These are phyloP conservation scores for Polydrusus tereticollis DNA, from an alignment of 2,888 invertebrate species.

Conservation along the genomic window DNA sequence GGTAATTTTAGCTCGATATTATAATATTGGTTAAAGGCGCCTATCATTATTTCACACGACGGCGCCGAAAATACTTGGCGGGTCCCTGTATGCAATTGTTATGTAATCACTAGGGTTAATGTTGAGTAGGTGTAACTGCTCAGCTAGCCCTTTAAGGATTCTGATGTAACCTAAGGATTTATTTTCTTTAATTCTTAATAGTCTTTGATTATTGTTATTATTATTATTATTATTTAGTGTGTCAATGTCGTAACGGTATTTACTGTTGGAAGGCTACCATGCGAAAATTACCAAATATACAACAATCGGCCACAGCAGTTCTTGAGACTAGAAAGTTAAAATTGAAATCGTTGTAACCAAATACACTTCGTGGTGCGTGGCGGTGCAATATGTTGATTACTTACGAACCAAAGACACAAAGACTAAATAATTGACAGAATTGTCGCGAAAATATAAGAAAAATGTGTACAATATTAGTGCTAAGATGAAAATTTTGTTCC, in stretches of 20 bases:
- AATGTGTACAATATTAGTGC: constrained; percentile 17
- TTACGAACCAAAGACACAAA: constrained; percentile 13
- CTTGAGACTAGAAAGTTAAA: constrained; percentile 46
- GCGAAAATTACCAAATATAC: constrained; percentile 10
- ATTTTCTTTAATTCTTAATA: too few species aligned
- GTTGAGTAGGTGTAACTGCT: background rate
- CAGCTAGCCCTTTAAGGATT: too few species aligned
- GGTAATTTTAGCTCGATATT: too few species aligned
- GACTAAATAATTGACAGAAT: constrained; percentile 4
- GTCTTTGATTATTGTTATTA: too few species aligned
- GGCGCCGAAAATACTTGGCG: too few species aligned
- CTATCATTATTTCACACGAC: too few species aligned
- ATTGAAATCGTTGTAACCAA: constrained; percentile 34
- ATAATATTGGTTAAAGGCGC: too few species aligned
- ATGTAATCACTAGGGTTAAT: background rate
- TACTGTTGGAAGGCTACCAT: background rate
- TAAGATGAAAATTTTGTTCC: constrained; percentile 24
- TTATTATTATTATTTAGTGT: background rate
- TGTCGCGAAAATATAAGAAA: constrained; percentile 17
- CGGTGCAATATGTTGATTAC: constrained; percentile 22
- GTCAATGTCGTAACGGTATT: background rate
- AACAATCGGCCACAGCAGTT: constrained; percentile 24
- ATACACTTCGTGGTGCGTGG: constrained; percentile 14
- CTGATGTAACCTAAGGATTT: background rate
- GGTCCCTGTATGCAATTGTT: too few species aligned